Conservation (phyloP, 2,113 vertebrate species). For the Cervus canadensis region DNA sequence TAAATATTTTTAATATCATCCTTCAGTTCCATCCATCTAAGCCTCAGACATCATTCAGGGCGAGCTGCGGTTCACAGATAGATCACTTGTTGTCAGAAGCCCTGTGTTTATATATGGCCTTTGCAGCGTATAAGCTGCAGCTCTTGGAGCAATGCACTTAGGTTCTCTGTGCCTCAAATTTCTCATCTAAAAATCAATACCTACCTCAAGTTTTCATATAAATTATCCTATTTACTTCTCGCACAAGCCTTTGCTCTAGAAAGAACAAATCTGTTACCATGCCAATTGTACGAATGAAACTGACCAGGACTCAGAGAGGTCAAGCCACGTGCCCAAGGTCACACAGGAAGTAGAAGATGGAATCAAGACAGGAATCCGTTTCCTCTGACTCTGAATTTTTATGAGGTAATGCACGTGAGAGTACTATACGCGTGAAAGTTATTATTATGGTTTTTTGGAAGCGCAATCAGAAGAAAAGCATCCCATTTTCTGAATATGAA, state of each 20-base stretch:
- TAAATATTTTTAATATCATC: background rate
- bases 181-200: conserved; percentile 65
- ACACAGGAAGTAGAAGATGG: background rate
- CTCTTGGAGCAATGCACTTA: background rate
- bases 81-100: background rate
- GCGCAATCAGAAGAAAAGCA: conserved; percentile 19
- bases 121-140: background rate
- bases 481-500: conserved; percentile 15
- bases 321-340: background rate
- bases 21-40: background rate
- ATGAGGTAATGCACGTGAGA: background rate
- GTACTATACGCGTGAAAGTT: background rate
- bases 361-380: background rate
- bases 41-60: background rate
- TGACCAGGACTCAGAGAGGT: background rate
- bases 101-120: background rate
- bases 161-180: conserved; percentile 32
- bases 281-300: background rate
- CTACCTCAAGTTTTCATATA: conserved; percentile 59
- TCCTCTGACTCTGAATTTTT: background rate
- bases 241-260: background rate
- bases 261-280: background rate
- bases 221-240: conserved; percentile 28
- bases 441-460: background rate
- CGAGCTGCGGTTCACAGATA: background rate